Evolutionary conservation across 2,888 invertebrate genomes (phyloP).

Genomic region (Pteria penguin): DNA sequence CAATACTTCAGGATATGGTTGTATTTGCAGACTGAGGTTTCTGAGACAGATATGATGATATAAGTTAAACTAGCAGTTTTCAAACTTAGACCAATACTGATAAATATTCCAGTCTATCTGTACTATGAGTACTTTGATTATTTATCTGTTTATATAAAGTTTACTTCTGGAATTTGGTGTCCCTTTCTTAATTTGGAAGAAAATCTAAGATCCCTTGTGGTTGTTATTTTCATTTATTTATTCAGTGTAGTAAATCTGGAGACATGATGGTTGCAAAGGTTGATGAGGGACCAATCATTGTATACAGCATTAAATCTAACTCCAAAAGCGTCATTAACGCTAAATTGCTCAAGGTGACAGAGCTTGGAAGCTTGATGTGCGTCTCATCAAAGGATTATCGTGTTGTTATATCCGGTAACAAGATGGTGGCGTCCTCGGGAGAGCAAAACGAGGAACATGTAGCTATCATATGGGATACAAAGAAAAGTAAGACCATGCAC

Average conservation of each 20-base stretch:
- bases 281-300: neutral
- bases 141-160: too few species aligned
- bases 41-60: too few species aligned
- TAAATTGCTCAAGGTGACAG: neutral
- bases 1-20: too few species aligned
- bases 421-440: neutral
- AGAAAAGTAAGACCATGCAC: slow-evolving; percentile 10
- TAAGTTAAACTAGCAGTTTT: too few species aligned
- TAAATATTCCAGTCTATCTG: too few species aligned
- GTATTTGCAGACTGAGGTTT: too few species aligned
- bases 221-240: too few species aligned
- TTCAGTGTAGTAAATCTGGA: neutral
- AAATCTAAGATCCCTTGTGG: too few species aligned
- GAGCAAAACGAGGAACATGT: slow-evolving; percentile 11
- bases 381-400: neutral
- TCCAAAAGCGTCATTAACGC: neutral
- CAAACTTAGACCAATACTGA: too few species aligned
- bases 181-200: too few species aligned
- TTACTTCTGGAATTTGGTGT: too few species aligned
- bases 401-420: slow-evolving; percentile 10
- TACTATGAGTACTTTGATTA: too few species aligned
- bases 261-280: neutral
- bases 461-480: slow-evolving; percentile 21
- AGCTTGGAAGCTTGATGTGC: slow-evolving; percentile 2
- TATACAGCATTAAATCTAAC: slow-evolving; percentile 6